These are phyloP conservation scores for Triplophysa siluroides DNA, from an alignment of 2,113 vertebrate genomes.

Conservation along the genomic window DNA sequence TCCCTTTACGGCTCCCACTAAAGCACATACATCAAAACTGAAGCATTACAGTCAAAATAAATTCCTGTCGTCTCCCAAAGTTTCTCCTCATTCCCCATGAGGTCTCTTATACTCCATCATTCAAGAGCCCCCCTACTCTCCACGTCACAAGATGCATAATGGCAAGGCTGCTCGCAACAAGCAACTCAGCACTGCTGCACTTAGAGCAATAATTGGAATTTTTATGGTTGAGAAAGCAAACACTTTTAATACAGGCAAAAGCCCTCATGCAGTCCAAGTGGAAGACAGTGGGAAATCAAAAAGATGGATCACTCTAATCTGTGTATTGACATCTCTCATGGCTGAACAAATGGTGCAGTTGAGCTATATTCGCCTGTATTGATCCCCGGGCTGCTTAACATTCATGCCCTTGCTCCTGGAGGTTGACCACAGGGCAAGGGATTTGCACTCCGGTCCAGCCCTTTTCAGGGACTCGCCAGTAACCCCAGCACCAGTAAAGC, in stretches of 20 bases:
- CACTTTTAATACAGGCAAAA: conserved; percentile 88
- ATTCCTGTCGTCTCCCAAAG: conserved; percentile 20
- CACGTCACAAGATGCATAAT: conserved; percentile 3
- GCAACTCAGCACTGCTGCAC: conserved; percentile 78
- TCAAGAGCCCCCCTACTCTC: background rate
- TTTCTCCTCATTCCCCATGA: background rate
- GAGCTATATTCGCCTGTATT: conserved; percentile 96
- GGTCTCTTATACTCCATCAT: background rate
- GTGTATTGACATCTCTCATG: conserved; percentile 96
- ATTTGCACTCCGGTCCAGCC: conserved; percentile 77
- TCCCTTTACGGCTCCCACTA: conserved; percentile 22
- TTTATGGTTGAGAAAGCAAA: conserved; percentile 89
- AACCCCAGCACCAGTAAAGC: conserved; percentile 61
- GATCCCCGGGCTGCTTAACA: conserved; percentile 90
- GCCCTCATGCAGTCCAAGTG: conserved; percentile 78
- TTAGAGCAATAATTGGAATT: conserved; percentile 91
- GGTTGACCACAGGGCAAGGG: conserved; percentile 84
- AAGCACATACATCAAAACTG: conserved; percentile 24
- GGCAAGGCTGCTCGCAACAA: conserved; percentile 57
- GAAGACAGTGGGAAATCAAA: conserved; percentile 92
- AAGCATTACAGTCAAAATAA: background rate
- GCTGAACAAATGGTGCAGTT: conserved; percentile 97
- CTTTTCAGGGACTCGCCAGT: conserved; percentile 74
- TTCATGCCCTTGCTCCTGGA: conserved; percentile 84
- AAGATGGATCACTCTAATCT: conserved; percentile 97